A percentile compares a stretch with the other conserved stretches of the same genome.
These are phyloP conservation scores for Tinea trinotella DNA, from an alignment of 2,888 invertebrate genomes.

Conservation along the genomic window DNA sequence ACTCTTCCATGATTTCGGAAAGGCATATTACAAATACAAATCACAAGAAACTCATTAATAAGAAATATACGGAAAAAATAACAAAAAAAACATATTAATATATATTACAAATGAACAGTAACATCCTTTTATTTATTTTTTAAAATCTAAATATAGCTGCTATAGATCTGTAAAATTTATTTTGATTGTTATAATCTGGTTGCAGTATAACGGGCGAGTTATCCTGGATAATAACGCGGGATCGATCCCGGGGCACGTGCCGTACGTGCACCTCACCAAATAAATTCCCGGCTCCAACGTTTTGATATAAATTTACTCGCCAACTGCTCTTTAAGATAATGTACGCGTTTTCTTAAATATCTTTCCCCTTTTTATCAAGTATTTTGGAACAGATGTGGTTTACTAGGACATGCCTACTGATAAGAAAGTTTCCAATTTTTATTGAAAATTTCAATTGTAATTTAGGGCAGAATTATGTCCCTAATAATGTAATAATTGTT, in stretches of 20 bases:
- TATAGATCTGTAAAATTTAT: background rate
- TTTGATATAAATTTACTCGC: constrained; percentile 15
- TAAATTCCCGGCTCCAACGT: constrained; percentile 3
- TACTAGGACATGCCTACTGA: background rate
- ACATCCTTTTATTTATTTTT: no score
- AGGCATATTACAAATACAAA: no score
- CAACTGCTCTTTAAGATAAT: constrained; percentile 11
- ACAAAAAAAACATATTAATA: no score
- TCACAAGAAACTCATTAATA: no score
- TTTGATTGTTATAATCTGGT: background rate
- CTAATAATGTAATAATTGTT: no score
- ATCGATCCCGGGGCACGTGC: constrained; percentile 16
- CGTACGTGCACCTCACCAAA: constrained; percentile 10
- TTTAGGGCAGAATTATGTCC: no score
- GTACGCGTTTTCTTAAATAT: constrained; percentile 1
- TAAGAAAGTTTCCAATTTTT: no score
- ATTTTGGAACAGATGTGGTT: background rate
- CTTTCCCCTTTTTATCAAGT: background rate
- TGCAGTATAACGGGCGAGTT: background rate
- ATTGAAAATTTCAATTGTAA: no score
- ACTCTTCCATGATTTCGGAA: no score
- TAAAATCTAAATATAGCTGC: no score
- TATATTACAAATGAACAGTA: no score
- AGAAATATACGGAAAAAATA: no score
- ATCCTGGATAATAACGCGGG: constrained; percentile 15